Base-by-base conservation (phyloP, 2,113 vertebrate species). In the Syngnathoides biaculeatus region DNA sequence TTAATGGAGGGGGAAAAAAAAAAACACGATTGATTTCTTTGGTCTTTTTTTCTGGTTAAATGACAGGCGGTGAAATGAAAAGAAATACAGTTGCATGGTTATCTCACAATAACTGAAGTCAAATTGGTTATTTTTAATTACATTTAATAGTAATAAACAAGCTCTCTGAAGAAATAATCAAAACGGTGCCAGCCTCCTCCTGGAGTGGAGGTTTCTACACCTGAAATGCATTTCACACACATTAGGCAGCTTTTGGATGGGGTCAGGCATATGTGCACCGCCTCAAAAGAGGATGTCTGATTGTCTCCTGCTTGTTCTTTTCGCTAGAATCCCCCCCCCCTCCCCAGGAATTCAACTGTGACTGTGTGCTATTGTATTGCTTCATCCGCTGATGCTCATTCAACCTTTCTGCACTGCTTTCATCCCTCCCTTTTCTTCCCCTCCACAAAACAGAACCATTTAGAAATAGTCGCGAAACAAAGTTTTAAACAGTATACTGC, bases 181-280 rank as follows among this genome's bases (percentile, higher is more conserved):
- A 2, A 47, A 58, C 19, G 45, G 45, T 17, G 6, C 14, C 26
- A 57, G 55, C 8, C 17, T 17, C 13, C 55, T 5, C 7, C 55
- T 19, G 14, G 24, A 14, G 9, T 30, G 8, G 14, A 30, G 26
- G 14, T 57, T 27, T 27, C 1, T 19, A 30, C 55, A 30, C 55
- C 15, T 27, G 24, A 39, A 30, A 64, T 59, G 42, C 40, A 61
- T n/a, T 62, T 60, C 48, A 55, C 6, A 42, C 38, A 20, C 24
- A 79, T 86, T 81, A 79, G 24, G 74, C 67, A 69, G 88, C 70
- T 67, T 82, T 74, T 65, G 65, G 56, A 78, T 71, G 79, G 86
- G 81, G 78, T 90, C 80, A 79, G 84, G 84, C 69, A 62, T 52
- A 64, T 42, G 24, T 72, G 77, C 81, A 76, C 69, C 1, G 13